A percentile compares a stretch with the other conserved stretches of the same genome.
These are phyloP conservation scores for Acrossocheilus wenchowensis DNA, from an alignment of 2,797 vertebrate species.

Conservation along the genomic window DNA sequence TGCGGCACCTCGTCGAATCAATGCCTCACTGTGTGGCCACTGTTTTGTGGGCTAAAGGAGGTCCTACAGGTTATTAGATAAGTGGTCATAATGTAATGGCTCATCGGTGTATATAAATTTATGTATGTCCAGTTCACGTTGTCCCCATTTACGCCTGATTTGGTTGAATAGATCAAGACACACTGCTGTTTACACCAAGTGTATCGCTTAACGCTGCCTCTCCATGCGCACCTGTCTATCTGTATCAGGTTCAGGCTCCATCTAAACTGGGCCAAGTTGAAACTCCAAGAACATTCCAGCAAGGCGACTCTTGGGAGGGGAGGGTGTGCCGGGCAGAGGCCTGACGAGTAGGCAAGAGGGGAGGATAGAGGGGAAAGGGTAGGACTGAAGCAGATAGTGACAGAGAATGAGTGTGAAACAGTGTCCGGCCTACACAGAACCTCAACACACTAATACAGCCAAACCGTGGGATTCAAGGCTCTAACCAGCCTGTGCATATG, in stretches of 20 bases:
- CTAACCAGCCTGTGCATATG: not conserved
- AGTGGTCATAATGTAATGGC: too few species aligned
- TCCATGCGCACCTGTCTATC: slow-evolving; percentile 15
- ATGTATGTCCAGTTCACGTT: not conserved
- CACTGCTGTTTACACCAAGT: not conserved
- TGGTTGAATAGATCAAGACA: not conserved
- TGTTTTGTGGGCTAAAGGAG: too few species aligned
- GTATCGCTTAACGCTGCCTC: not conserved
- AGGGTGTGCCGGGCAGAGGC: slow-evolving; percentile 29
- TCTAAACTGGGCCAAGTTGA: slow-evolving; percentile 32
- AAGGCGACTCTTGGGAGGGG: slow-evolving; percentile 62
- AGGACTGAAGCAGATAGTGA: slow-evolving; percentile 17
- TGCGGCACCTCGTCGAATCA: not conserved
- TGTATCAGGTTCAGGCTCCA: slow-evolving; percentile 9
- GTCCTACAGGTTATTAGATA: too few species aligned
- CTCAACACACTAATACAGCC: not conserved
- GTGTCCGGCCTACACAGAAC: not conserved
- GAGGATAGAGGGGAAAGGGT: slow-evolving; percentile 49
- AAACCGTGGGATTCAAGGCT: slow-evolving; percentile 1
- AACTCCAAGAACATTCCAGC: slow-evolving; percentile 75
- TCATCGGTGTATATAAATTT: not conserved
- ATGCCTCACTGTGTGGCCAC: too few species aligned
- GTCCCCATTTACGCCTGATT: not conserved
- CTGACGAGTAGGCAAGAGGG: slow-evolving; percentile 57
- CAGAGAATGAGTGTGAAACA: slow-evolving; percentile 30